Percentiles rank a stretch among this genome's conserved stretches.
These are phyloP conservation scores for Agrochola lychnidis DNA, from an alignment of 2,888 invertebrate species.

Conservation along the genomic window DNA sequence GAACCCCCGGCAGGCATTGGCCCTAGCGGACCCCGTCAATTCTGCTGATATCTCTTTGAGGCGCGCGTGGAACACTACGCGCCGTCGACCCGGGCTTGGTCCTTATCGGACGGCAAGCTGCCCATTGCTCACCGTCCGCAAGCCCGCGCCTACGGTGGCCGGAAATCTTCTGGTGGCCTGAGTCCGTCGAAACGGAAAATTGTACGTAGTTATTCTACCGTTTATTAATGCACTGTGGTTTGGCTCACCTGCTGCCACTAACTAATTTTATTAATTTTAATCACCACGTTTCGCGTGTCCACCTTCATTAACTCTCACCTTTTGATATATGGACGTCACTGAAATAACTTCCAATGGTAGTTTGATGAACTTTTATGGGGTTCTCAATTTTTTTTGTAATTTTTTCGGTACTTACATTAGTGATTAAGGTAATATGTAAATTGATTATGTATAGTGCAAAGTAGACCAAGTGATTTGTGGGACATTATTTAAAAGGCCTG, in stretches of 20 bases:
- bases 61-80: too few species aligned
- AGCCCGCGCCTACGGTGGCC: too few species aligned
- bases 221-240: not conserved
- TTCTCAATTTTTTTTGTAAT: slow-evolving; percentile 49
- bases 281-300: slow-evolving; percentile 86
- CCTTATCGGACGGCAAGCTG: too few species aligned
- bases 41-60: too few species aligned
- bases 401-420: slow-evolving; percentile 12
- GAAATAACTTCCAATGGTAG: slow-evolving; percentile 77
- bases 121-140: too few species aligned
- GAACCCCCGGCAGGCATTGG: too few species aligned
- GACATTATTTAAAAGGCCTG: not conserved
- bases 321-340: slow-evolving; percentile 85
- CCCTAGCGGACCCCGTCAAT: too few species aligned
- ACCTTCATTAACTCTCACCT: slow-evolving; percentile 84
- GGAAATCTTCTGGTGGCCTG: too few species aligned
- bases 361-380: slow-evolving; percentile 49
- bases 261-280: slow-evolving; percentile 90
- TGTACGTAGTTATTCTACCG: slow-evolving; percentile 1
- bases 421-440: slow-evolving; percentile 26
- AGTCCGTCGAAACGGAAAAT: not conserved
- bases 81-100: too few species aligned
- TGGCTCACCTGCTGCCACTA: slow-evolving; percentile 68
- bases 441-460: slow-evolving; percentile 6
- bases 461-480: slow-evolving; percentile 26